phyloP scores from a whole-genome alignment of 2,888 invertebrate genomes.

The Andrena hattorfiana region DNA sequence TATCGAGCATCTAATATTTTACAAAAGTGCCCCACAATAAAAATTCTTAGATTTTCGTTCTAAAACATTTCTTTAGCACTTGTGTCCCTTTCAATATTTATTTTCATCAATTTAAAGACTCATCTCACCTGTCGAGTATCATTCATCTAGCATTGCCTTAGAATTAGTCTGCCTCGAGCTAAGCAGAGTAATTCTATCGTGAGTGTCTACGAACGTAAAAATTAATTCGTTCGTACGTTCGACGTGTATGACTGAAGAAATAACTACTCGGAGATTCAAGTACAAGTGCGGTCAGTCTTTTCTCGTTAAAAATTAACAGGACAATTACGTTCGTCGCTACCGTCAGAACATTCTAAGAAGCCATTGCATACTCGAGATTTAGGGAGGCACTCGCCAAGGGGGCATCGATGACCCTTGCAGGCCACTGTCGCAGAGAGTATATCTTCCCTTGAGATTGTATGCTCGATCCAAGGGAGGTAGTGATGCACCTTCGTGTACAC shows the following conservation, averaged over 20 bases:
- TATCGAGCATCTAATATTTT: constrained; percentile 27
- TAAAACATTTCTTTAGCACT: constrained; percentile 10
- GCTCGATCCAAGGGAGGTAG: constrained; percentile 91
- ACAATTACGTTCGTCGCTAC: constrained; percentile 90
- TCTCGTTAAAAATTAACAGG: constrained; percentile 62
- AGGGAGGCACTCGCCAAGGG: constrained; percentile 91
- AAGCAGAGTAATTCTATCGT: too few relatives aligned
- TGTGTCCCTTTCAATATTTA: not conserved
- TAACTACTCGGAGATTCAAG: constrained; percentile 17
- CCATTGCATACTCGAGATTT: constrained; percentile 91
- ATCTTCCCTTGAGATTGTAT: constrained; percentile 84
- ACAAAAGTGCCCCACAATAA: constrained; percentile 11
- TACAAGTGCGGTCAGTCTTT: constrained; percentile 61
- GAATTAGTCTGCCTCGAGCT: not conserved
- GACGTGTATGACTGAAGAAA: not conserved
- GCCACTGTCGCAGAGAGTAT: constrained; percentile 70
- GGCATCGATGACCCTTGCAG: constrained; percentile 91
- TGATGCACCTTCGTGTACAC: constrained; percentile 93
- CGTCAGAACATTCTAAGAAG: constrained; percentile 91
- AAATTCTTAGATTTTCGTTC: not conserved
- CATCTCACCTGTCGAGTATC: not conserved
- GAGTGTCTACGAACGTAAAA: not conserved
- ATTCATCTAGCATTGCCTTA: not conserved
- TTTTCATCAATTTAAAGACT: not conserved
- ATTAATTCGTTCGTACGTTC: constrained; percentile 16